Evolutionary conservation across 1,140 invertebrate species (phyloP), one percentile per base, ranked within the genome.

Genomic region (Cotesia typhae): DNA sequence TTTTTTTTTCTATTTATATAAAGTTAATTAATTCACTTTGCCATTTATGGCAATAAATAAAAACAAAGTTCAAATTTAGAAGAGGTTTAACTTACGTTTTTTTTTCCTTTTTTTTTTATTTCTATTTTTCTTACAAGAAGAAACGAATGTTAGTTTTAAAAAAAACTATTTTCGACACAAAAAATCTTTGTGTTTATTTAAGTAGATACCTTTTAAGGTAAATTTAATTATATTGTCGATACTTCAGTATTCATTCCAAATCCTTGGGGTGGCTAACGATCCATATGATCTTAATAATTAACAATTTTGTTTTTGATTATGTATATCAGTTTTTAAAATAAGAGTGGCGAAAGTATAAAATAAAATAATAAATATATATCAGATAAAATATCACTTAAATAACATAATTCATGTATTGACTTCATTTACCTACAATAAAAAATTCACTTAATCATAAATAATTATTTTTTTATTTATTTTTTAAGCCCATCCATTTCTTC

Each of bases 171-270:
- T 20, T 36, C 17, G n/a, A 63, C 28, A 35, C 9, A 2, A 35
- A 28, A 37, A 28, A 7, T 63, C 6, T 14, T 63, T 36, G 60
- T 4, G n/a, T 63, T 36, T n/a, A 20, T 63, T 36, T 36, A n/a
- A 20, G 7, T 37, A 9, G 36, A 36, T 28, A 57, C 17, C 12
- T 57, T 4, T 28, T 28, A 28, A 28, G 28, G 28, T 28, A 28
- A 28, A 28, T 28, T 28, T 47, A 47, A 47, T 9, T 47, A 47
- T 7, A 57, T 14, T 57, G 12, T 9, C 38, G 14, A 71, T 61
- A 70, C 69, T 76, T 78, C 80, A 81, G 78, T 81, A 81, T 81
- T 81, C 80, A 80, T 81, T 81, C 80, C 80, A 80, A 55, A 71
- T 60, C 55, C 74, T 71, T 74, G 69, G 68, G 71, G 64, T 66